Base-by-base conservation (phyloP, 2,888 invertebrate species). In the Atherix ibis region DNA sequence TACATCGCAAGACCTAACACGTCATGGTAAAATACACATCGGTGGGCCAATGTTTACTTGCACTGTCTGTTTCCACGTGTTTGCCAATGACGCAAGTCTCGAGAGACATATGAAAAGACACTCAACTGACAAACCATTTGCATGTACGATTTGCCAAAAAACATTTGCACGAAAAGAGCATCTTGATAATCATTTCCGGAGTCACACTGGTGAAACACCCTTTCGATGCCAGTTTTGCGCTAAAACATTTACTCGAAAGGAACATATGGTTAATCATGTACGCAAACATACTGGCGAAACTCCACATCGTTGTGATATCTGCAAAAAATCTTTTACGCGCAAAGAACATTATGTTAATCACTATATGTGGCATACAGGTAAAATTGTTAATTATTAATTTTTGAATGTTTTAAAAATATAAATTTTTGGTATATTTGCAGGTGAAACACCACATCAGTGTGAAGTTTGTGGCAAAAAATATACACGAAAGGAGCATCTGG, bases 271-370 rank as follows among this genome's bases (percentile, higher is more conserved):
- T 45, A 85, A 84, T 61, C 85, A 85, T 63, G 81, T 85, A 46
- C 68, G 85, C 53, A 70, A 83, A 43, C 72, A 84, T 54, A 73
- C 81, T 8, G 82, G 82, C 42, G 84, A 84, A 59, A 84, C 83
- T 54, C 84, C 83, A 12, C 83, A 82, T 55, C 78, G 77, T 45
- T 87, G 85, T 65, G 76, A 80, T 30, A 78, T 80, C 49, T 87
- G 85, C 62, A 82, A 81, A 44, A 85, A 85, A 62, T 78, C 80
- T 22, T 87, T 87, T 60, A 82, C 83, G 22, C 69, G 85, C 40
- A 87, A 85, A 56, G 85, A 85, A 54, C 85, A 87, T 57, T 69
- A 85, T 46, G 81, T 83, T 62, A 84, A 83, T 61, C 85, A 85
- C 51, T 78, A 79, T 51, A 76, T 76, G 46, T 65, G 64, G 65